Percentiles rank a stretch among this genome's conserved stretches.
phyloP scores from a whole-genome alignment of 2,888 invertebrate species.

The Pachliopta kotzebuea region DNA sequence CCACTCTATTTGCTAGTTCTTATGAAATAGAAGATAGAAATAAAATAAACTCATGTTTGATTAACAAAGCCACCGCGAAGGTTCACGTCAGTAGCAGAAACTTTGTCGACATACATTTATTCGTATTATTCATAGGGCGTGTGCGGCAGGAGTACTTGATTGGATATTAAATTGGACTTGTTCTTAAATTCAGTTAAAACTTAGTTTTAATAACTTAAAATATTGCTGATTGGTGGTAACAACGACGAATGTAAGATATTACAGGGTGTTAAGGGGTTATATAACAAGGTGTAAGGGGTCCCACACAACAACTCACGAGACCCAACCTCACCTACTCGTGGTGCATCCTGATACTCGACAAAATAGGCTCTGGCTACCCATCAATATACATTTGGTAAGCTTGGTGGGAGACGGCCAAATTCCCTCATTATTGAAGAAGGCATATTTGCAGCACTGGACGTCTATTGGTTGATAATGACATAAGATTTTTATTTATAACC shows the following conservation, averaged over 20 bases:
- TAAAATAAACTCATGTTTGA: slow-evolving; percentile 71
- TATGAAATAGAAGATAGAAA: slow-evolving; percentile 40
- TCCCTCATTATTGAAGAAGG: too few species aligned
- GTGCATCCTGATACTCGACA: too few species aligned
- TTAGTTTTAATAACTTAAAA: slow-evolving; percentile 13
- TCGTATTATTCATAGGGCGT: slow-evolving; percentile 32
- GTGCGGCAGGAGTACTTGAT: slow-evolving; percentile 17
- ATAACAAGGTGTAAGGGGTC: too few species aligned
- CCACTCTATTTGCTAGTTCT: background rate
- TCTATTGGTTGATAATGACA: too few species aligned
- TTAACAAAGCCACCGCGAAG: slow-evolving; percentile 57
- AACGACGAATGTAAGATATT: background rate
- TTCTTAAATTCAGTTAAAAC: slow-evolving; percentile 16
- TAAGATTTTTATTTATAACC: too few species aligned
- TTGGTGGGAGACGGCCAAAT: too few species aligned
- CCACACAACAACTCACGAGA: too few species aligned
- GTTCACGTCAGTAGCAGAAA: slow-evolving; percentile 39
- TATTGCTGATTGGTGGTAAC: background rate
- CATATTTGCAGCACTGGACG: too few species aligned
- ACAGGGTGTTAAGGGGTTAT: too few species aligned
- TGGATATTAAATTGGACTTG: slow-evolving; percentile 15
- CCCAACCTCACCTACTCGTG: too few species aligned
- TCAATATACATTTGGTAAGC: too few species aligned
- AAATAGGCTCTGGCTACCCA: too few species aligned
- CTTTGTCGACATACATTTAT: slow-evolving; percentile 46